Evolutionary conservation across 2,113 vertebrate species (phyloP).

Genomic region (Micronycteris hirsuta): DNA sequence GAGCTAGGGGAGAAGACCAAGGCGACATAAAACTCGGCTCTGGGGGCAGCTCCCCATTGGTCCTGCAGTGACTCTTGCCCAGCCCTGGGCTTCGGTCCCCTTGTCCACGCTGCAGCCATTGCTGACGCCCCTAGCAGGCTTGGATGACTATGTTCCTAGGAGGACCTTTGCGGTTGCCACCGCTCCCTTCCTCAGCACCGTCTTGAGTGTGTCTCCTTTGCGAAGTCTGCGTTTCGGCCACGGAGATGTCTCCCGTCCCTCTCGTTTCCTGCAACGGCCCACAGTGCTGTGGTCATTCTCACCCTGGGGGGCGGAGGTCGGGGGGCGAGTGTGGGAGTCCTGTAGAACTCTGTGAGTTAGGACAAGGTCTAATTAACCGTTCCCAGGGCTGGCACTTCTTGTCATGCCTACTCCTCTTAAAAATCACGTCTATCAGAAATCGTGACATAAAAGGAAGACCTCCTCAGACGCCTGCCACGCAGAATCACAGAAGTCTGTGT

Average conservation of each 20-base stretch:
- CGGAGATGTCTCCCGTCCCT: fast-evolving
- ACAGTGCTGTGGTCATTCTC: fast-evolving
- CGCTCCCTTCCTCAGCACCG: background rate
- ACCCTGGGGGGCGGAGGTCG: too few species aligned
- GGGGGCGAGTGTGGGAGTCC: fast-evolving
- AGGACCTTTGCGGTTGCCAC: too few species aligned
- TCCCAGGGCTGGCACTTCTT: background rate
- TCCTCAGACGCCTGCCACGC: background rate
- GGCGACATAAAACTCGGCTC: fast-evolving
- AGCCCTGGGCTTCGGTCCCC: fast-evolving
- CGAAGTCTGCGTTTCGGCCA: too few species aligned
- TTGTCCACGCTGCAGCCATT: fast-evolving
- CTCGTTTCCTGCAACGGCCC: background rate
- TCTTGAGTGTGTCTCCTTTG: background rate
- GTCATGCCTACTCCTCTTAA: background rate
- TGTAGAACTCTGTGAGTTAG: background rate
- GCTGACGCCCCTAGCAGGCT: background rate
- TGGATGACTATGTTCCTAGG: background rate
- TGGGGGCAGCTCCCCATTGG: fast-evolving
- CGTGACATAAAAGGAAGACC: background rate
- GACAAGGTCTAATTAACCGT: background rate
- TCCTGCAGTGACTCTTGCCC: fast-evolving
- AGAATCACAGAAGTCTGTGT: background rate
- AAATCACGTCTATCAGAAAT: background rate
- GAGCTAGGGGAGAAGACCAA: fast-evolving